These are phyloP conservation scores for Bryconaethiops microstoma DNA, from an alignment of 2,797 vertebrate species.

Conservation along the genomic window DNA sequence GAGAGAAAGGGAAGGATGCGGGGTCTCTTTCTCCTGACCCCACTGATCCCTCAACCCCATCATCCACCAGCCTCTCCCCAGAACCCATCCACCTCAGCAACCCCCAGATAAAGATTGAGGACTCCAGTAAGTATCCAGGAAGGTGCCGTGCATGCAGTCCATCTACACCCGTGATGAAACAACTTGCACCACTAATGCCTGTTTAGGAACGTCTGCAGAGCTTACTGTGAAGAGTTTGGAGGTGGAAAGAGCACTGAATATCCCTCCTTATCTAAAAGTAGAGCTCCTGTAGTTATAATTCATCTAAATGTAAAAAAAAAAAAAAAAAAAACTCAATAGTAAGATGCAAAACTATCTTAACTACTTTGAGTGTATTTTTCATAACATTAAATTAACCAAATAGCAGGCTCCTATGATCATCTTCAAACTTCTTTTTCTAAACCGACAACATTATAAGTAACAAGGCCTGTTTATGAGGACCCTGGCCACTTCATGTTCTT, in stretches of 20 bases:
- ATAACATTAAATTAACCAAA: no score
- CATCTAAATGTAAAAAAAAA: no score
- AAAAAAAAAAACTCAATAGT: no score
- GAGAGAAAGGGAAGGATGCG: conserved; percentile 84
- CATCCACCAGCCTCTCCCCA: conserved; percentile 79
- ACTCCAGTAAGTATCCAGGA: conserved; percentile 78
- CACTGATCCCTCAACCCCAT: conserved; percentile 76
- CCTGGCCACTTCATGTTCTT: no score
- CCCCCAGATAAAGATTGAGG: conserved; percentile 81
- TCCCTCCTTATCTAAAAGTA: background rate
- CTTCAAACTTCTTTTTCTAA: no score
- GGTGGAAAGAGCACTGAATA: background rate
- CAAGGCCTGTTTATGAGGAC: no score
- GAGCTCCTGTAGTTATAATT: background rate
- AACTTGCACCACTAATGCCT: background rate
- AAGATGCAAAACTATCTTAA: no score
- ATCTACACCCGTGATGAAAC: background rate
- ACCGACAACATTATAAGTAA: no score
- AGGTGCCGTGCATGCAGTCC: background rate
- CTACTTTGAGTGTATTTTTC: no score
- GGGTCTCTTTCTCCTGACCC: conserved; percentile 73
- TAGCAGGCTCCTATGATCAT: no score
- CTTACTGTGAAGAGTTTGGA: no score
- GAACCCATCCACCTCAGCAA: conserved; percentile 79
- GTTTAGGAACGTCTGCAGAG: background rate